phyloP scores from a whole-genome alignment of 2,888 invertebrate genomes.

The Amitus sp. region DNA sequence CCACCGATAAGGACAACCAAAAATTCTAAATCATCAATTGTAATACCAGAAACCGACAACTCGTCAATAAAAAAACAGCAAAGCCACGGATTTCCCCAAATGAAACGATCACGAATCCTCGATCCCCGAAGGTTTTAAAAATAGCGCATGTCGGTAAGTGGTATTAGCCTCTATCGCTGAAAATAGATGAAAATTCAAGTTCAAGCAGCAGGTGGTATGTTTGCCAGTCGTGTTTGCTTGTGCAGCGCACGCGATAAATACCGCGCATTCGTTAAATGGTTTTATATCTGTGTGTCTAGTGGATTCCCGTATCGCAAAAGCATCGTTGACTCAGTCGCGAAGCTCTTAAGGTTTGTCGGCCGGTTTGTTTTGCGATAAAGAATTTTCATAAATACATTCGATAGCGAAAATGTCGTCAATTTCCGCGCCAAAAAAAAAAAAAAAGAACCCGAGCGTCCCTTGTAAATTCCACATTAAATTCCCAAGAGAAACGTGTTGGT shows the following conservation, averaged over 20 bases:
- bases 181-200: conserved; percentile 12
- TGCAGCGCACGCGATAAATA: not conserved
- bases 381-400: conserved; percentile 1
- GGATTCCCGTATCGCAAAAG: conserved; percentile 2
- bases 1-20: no score
- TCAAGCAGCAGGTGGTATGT: conserved; percentile 22
- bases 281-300: not conserved
- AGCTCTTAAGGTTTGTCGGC: not conserved
- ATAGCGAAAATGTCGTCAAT: conserved; percentile 4
- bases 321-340: not conserved
- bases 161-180: conserved; percentile 10
- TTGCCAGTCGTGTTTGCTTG: conserved; percentile 19
- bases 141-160: conserved; percentile 3
- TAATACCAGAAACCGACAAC: not conserved
- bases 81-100: no score
- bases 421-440: no score
- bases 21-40: not conserved
- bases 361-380: not conserved
- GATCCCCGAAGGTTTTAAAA: not conserved
- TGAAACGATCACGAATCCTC: not conserved
- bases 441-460: no score
- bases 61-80: no score
- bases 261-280: not conserved
- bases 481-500: no score
- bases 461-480: no score